A percentile compares a stretch with the other conserved stretches of the same genome.
Conservation (phyloP, 2,113 vertebrate genomes). For the Mesocricetus auratus region DNA sequence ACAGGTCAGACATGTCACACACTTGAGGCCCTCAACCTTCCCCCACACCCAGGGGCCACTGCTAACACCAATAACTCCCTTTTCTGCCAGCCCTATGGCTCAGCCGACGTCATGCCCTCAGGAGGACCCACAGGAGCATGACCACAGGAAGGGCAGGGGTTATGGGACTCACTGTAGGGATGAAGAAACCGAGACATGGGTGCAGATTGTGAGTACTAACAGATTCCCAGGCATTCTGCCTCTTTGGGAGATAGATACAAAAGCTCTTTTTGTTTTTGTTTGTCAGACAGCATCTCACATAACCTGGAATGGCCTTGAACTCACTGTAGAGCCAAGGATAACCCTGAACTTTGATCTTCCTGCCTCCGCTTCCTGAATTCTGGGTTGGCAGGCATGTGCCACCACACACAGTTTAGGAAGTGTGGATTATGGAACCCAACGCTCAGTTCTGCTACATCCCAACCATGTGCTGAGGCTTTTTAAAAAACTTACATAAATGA, state of each 20-base stretch:
- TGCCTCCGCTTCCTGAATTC: not conserved
- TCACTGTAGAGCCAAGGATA: not conserved
- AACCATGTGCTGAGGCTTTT: not conserved
- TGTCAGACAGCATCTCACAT: not conserved
- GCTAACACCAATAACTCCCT: not conserved
- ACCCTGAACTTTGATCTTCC: not conserved
- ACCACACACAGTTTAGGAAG: not conserved
- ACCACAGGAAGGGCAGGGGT: not conserved
- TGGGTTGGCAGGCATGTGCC: not conserved
- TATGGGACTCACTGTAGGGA: not conserved
- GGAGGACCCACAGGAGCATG: not conserved
- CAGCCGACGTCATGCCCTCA: not conserved
- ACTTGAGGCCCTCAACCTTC: not conserved
- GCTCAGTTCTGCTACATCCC: not conserved
- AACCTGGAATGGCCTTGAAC: no score
- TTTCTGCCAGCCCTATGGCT: not conserved
- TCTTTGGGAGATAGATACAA: not conserved
- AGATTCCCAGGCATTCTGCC: not conserved
- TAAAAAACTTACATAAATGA: not conserved
- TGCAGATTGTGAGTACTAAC: not conserved
- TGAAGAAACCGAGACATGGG: not conserved
- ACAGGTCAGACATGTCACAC: no score
- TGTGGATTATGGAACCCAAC: not conserved
- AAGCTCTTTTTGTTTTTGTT: not conserved
- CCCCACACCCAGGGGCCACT: not conserved